Evolutionary conservation across 2,797 vertebrate species (phyloP).

Genomic region (Alfaro cultratus): DNA sequence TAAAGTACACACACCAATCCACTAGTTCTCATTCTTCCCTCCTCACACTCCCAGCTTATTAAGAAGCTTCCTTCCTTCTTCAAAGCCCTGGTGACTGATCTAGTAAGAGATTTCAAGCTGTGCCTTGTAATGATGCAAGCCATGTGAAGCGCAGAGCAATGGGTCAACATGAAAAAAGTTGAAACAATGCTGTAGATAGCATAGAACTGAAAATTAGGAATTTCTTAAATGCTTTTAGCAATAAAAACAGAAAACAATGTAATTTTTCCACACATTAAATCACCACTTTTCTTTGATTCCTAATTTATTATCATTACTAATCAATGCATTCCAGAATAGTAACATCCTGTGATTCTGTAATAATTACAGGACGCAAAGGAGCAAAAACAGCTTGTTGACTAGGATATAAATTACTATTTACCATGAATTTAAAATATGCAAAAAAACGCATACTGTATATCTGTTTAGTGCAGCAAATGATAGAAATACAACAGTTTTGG

Average conservation of each 20-base stretch:
- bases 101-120: slow-evolving; percentile 40
- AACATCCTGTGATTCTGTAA: background rate
- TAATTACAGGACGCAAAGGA: background rate
- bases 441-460: background rate
- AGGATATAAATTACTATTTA: background rate
- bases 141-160: slow-evolving; percentile 39
- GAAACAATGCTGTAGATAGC: slow-evolving; percentile 46
- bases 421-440: background rate
- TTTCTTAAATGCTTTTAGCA: slow-evolving; percentile 22
- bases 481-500: background rate
- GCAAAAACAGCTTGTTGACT: background rate
- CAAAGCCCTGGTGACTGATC: slow-evolving; percentile 16
- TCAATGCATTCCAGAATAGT: background rate
- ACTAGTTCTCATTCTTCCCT: background rate
- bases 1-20: slow-evolving; percentile 2
- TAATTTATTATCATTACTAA: background rate
- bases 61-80: slow-evolving; percentile 19
- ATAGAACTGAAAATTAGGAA: slow-evolving; percentile 18
- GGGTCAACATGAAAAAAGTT: slow-evolving; percentile 51
- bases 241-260: slow-evolving; percentile 29
- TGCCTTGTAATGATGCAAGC: slow-evolving; percentile 60
- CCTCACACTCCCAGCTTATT: slow-evolving; percentile 6
- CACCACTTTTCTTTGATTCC: background rate
- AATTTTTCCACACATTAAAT: slow-evolving; percentile 16
- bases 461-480: background rate